These are phyloP conservation scores for Nematostella vectensis DNA, from an alignment of 92 coral and sea anemone genomes.

Conservation along the genomic window DNA sequence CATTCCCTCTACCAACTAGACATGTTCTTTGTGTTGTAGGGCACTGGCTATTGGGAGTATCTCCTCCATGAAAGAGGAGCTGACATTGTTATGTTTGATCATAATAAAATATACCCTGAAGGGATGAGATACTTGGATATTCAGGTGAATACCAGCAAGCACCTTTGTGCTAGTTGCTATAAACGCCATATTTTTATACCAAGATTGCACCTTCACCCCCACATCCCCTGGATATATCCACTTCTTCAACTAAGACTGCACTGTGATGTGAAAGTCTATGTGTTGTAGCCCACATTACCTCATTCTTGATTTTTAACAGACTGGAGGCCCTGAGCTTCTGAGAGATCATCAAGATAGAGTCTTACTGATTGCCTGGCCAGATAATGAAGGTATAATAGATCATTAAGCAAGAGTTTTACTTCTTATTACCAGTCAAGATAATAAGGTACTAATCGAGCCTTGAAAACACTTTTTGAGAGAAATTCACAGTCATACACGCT, in stretches of 20 bases:
- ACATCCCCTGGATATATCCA: no score
- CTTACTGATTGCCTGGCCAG: constrained; percentile 78
- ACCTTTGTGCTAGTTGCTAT: no score
- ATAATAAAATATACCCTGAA: constrained; percentile 59
- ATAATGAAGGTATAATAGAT: constrained; percentile 81
- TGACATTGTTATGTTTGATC: constrained; percentile 72
- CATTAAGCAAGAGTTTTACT: neutral
- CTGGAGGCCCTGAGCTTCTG: constrained; percentile 45
- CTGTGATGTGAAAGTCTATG: no score
- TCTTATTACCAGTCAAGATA: no score
- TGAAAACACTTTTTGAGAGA: no score
- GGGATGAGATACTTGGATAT: constrained; percentile 56
- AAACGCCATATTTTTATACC: neutral
- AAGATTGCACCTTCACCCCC: neutral
- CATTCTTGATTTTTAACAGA: constrained; percentile 12
- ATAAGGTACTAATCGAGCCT: no score
- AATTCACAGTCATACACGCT: no score
- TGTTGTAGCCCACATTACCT: no score
- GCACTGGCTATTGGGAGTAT: constrained; percentile 92
- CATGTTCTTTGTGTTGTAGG: constrained; percentile 46
- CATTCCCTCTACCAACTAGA: no score
- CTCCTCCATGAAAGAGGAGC: constrained; percentile 59
- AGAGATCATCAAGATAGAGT: constrained; percentile 42
- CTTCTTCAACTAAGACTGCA: no score
- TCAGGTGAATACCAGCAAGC: neutral